Percentiles rank a stretch among this genome's conserved stretches.
Evolutionary conservation across 1,140 invertebrate species (phyloP).

Genomic region (Drosophila bipectinata): DNA sequence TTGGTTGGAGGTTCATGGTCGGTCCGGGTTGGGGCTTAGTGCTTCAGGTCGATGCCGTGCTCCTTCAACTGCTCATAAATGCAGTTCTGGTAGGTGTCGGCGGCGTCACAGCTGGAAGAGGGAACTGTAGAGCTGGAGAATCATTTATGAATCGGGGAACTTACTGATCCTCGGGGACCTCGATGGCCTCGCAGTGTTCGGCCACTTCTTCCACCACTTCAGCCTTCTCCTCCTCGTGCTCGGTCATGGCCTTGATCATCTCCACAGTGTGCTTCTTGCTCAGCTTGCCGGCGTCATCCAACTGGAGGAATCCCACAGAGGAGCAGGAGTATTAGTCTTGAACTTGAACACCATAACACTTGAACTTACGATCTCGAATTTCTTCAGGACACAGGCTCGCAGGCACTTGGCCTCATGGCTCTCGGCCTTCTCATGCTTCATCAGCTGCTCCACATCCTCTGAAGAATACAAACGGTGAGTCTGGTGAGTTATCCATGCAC

Average conservation of each 20-base stretch:
- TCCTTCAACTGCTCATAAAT: conserved; percentile 59
- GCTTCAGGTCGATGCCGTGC: conserved; percentile 49
- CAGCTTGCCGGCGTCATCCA: conserved; percentile 68
- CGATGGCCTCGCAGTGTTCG: conserved; percentile 54
- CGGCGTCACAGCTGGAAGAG: conserved; percentile 56
- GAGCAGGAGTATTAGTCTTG: not conserved
- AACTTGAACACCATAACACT: not conserved
- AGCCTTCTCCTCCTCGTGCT: conserved; percentile 56
- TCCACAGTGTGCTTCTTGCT: conserved; percentile 54
- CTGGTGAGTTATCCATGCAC: not conserved
- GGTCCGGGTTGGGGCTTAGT: conserved; percentile 15
- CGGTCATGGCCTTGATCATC: conserved; percentile 49
- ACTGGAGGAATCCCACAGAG: conserved; percentile 22
- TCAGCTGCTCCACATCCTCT: conserved; percentile 67
- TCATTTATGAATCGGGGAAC: not conserved
- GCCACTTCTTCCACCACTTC: conserved; percentile 48
- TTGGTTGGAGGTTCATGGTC: not conserved
- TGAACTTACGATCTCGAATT: conserved; percentile 67
- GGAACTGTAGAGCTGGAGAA: not conserved
- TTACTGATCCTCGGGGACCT: conserved; percentile 70
- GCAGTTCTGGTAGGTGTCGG: conserved; percentile 48
- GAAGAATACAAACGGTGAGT: not conserved
- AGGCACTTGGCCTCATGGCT: conserved; percentile 65
- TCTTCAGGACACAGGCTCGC: conserved; percentile 72
- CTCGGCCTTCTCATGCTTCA: conserved; percentile 48